phyloP scores from a whole-genome alignment of 2,888 invertebrate species.

The Entomobrya multifasciata region DNA sequence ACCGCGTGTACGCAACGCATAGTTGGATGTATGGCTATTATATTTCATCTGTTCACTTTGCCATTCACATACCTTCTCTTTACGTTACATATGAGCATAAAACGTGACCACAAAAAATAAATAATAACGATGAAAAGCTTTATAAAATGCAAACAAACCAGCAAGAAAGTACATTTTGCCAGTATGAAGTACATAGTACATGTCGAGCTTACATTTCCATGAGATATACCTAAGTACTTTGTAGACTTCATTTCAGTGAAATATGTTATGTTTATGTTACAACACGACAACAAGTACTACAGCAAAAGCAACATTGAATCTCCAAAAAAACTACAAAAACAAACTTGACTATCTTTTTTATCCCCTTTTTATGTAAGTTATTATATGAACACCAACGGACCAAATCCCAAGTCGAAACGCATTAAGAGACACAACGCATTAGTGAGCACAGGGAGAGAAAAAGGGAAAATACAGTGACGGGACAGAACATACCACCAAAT shows the following conservation, averaged over 20 bases:
- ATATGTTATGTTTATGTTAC: neutral
- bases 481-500: neutral
- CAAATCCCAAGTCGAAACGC: slow-evolving; percentile 70
- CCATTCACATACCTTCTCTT: too few relatives aligned
- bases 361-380: slow-evolving; percentile 44
- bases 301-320: neutral
- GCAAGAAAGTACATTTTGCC: too few relatives aligned
- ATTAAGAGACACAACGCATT: slow-evolving; percentile 74
- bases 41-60: neutral
- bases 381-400: neutral
- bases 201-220: too few relatives aligned
- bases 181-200: too few relatives aligned
- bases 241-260: too few relatives aligned
- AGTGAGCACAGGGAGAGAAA: slow-evolving; percentile 49
- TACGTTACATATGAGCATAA: too few relatives aligned
- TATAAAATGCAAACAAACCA: too few relatives aligned
- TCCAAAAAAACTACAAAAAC: neutral
- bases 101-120: too few relatives aligned
- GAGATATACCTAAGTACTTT: too few relatives aligned
- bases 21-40: neutral
- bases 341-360: slow-evolving; percentile 19
- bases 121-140: too few relatives aligned
- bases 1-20: neutral
- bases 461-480: neutral
- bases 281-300: neutral